Base-by-base conservation (phyloP, 2,888 invertebrate genomes). In the Nysson spinosus region DNA sequence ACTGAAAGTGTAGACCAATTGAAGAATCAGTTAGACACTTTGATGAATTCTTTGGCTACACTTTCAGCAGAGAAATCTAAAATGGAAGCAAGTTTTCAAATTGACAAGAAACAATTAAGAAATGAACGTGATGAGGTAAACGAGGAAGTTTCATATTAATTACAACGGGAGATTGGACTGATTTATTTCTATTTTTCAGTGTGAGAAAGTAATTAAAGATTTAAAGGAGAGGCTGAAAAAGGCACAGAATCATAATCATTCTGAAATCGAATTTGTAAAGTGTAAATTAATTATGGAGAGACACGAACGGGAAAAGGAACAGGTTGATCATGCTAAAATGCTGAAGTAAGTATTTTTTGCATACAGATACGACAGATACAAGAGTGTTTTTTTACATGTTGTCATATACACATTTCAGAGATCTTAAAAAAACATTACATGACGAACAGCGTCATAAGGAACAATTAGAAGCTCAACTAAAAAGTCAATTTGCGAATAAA, bases 21-120 rank as follows among this genome's bases (percentile, higher is more conserved):
- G 39, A 85, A 83, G 73, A 82, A 79, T 24, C 90, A 90, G 76
- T 88, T 93, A 16, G 89, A 91, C 5, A 90, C 92, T 0, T 88
- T 94, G 11, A 93, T 92, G 86, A 89, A 92, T 72, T 93, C 95
- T 0, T 86, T 96, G 40, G 91, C 94, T 0, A 95, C 94, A 0
- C 87, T 96, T 22, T 92, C 94, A 0, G 92, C 93, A 2, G 96
- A 96, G 84, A 96, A 96, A 82, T 92, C 94, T 0, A 91, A 93
- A 37, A 93, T 95, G 91, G 96, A 96, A 87, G 93, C 94, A 46
- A 93, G 92, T 35, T 96, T 95, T 84, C 93, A 95, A 78, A 90
- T 90, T 7, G 94, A 94, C 78, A 93, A 92, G 75, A 93, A 92
- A 80, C 89, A 89, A 67, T 68, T 91, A 14, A 87, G 90, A 22